These are phyloP conservation scores for Chaetodon trifascialis DNA, from an alignment of 2,113 vertebrate genomes.

Conservation along the genomic window DNA sequence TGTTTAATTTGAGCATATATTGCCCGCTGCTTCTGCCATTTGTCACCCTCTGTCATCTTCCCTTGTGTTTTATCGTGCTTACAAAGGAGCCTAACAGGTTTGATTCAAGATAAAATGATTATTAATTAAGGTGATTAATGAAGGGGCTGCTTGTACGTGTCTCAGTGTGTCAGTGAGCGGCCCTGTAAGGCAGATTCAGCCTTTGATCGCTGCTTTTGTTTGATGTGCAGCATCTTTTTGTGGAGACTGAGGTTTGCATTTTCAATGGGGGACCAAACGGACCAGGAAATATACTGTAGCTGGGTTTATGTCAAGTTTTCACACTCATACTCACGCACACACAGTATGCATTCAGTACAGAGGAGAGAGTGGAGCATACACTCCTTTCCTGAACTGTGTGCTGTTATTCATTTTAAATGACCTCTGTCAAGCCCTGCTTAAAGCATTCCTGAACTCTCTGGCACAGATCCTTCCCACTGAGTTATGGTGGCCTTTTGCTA, in stretches of 20 bases:
- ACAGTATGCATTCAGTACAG: too few relatives aligned
- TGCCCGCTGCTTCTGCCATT: background rate
- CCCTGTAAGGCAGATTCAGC: slow-evolving; percentile 31
- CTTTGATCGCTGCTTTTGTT: slow-evolving; percentile 52
- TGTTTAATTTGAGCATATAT: slow-evolving; percentile 21
- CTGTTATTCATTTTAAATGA: background rate
- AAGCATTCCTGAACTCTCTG: background rate
- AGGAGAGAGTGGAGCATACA: background rate
- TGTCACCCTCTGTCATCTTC: slow-evolving; percentile 22
- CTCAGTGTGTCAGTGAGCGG: background rate
- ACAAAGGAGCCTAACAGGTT: slow-evolving; percentile 39
- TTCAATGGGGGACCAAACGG: background rate
- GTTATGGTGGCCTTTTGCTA: background rate
- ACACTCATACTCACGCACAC: background rate
- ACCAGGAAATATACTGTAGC: background rate
- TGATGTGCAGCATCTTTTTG: slow-evolving; percentile 35
- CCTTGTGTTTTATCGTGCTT: slow-evolving; percentile 34
- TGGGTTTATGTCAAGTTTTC: background rate
- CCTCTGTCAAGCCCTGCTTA: background rate
- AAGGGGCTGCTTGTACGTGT: background rate
- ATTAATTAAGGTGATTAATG: slow-evolving; percentile 14
- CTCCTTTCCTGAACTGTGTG: background rate
- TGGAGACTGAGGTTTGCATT: slow-evolving; percentile 7
- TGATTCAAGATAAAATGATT: slow-evolving; percentile 16
- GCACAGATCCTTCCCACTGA: background rate